Evolutionary conservation across 2,113 vertebrate genomes (phyloP).

Genomic region (Sturnira hondurensis): DNA sequence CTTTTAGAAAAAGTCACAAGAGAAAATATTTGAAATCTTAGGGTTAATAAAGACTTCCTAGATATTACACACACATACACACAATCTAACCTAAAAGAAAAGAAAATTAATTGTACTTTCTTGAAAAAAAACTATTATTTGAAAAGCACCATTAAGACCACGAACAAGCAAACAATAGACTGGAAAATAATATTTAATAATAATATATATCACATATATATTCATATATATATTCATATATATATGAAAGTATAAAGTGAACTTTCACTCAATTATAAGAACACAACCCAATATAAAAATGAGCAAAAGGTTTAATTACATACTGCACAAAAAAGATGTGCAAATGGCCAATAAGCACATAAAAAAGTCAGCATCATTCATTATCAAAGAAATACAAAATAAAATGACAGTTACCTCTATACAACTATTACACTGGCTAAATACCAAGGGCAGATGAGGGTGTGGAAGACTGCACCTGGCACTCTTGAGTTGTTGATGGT

Average conservation of each 20-base stretch:
- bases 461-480: neutral
- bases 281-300: neutral
- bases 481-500: neutral
- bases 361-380: too few relatives aligned
- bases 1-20: neutral
- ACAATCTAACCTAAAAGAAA: neutral
- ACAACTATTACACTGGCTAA: neutral
- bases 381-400: too few relatives aligned
- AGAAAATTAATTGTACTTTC: neutral
- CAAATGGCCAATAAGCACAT: too few relatives aligned
- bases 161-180: neutral
- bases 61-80: neutral
- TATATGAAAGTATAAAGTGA: neutral
- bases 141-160: neutral
- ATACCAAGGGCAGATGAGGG: neutral
- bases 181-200: neutral
- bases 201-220: too few relatives aligned
- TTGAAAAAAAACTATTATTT: neutral
- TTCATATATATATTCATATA: too few relatives aligned
- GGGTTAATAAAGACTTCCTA: neutral
- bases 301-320: neutral
- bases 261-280: neutral
- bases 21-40: neutral
- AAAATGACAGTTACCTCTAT: neutral
- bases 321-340: too few relatives aligned